These are phyloP conservation scores for Acleris holmiana DNA, from an alignment of 2,888 invertebrate genomes.

Conservation along the genomic window DNA sequence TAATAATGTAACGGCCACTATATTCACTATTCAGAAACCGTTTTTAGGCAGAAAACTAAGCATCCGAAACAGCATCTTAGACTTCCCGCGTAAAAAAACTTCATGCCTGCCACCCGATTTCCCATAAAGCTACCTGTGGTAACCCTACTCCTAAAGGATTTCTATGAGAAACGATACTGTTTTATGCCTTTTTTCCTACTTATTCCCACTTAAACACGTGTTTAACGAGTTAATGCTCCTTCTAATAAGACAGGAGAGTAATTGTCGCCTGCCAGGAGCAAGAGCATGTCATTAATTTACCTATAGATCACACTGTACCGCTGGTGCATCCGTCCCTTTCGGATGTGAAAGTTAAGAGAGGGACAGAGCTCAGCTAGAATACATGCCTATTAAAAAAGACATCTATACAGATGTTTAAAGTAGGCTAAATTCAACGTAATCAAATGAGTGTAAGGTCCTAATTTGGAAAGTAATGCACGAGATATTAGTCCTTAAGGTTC, in stretches of 20 bases:
- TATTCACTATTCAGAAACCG: no score
- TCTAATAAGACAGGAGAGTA: constrained; percentile 67
- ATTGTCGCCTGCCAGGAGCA: constrained; percentile 50
- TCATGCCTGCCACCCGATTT: background rate
- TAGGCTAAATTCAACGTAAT: no score
- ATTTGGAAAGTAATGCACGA: no score
- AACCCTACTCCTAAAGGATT: constrained; percentile 19
- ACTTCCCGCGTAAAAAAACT: background rate
- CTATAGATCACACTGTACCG: constrained; percentile 15
- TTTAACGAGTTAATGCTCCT: constrained; percentile 63
- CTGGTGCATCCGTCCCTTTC: constrained; percentile 7
- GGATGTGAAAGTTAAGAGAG: background rate
- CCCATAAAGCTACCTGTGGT: background rate
- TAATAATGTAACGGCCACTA: no score
- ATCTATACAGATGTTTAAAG: no score
- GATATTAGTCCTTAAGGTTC: no score
- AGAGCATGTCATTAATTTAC: constrained; percentile 26
- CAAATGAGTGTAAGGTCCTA: no score
- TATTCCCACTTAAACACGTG: constrained; percentile 62
- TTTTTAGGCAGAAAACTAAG: no score
- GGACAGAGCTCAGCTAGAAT: background rate
- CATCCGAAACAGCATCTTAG: no score
- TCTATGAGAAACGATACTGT: constrained; percentile 28
- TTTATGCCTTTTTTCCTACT: constrained; percentile 45
- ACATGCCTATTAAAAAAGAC: no score